These are phyloP conservation scores for Phengaris arion DNA, from an alignment of 2,888 invertebrate species.

Conservation along the genomic window DNA sequence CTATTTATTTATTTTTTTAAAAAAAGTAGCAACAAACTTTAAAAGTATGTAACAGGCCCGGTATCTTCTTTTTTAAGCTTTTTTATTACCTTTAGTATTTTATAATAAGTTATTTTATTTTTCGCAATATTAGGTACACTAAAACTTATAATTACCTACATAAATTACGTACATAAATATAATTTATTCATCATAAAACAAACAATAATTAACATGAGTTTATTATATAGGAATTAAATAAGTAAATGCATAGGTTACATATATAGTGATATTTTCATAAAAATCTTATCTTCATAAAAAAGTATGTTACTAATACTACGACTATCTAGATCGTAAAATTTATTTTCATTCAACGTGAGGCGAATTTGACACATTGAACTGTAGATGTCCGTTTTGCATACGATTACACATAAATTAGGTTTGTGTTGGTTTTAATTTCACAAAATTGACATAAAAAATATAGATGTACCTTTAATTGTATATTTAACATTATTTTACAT, in stretches of 20 bases:
- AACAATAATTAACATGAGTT: neutral
- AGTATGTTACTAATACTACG: constrained; percentile 16
- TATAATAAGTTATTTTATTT: neutral
- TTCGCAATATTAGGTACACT: neutral
- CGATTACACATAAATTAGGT: constrained; percentile 65
- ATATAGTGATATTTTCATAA: neutral
- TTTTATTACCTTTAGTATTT: neutral
- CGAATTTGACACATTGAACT: constrained; percentile 46
- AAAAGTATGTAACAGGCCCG: neutral
- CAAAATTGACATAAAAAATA: neutral
- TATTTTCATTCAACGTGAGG: constrained; percentile 40
- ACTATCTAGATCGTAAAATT: constrained; percentile 7
- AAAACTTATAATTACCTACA: neutral
- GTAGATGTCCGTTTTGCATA: constrained; percentile 68
- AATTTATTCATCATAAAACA: constrained; percentile 8
- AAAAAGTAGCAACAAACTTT: neutral
- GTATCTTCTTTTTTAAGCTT: neutral
- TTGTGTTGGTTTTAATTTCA: constrained; percentile 38
- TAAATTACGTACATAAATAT: constrained; percentile 1
- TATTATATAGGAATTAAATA: neutral
- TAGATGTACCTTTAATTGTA: neutral
- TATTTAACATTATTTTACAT: neutral
- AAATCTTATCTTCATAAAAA: neutral
- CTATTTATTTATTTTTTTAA: neutral
- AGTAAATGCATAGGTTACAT: neutral